Conservation (phyloP, 2,113 vertebrate genomes). For the Hyperopisus bebe region DNA sequence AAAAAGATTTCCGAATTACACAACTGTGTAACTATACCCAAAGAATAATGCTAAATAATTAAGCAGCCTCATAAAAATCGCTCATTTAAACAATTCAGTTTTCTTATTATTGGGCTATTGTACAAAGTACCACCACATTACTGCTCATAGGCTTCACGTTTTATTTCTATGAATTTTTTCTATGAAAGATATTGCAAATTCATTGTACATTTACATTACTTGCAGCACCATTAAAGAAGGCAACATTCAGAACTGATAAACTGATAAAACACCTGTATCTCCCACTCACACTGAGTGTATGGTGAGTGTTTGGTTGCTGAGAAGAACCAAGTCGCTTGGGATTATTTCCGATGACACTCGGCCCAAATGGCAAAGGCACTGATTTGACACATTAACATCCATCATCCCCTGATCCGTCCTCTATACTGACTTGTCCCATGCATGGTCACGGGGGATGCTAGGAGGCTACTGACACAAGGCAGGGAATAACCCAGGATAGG, state of each 20-base stretch:
- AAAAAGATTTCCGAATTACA: neutral
- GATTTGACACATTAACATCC: neutral
- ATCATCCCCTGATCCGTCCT: neutral
- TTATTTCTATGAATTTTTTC: neutral
- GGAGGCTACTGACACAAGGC: neutral
- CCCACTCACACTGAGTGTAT: neutral
- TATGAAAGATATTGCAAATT: neutral
- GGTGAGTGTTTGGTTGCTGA: neutral
- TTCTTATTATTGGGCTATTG: neutral
- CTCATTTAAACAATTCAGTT: neutral
- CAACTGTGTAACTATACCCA: neutral
- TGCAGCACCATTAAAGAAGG: neutral
- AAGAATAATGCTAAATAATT: neutral
- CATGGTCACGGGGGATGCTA: neutral
- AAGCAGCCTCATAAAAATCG: neutral
- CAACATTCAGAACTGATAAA: neutral
- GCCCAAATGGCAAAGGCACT: neutral
- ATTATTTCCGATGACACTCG: neutral
- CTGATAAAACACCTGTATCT: too few relatives aligned
- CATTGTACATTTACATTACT: neutral
- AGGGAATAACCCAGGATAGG: neutral
- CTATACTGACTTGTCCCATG: neutral
- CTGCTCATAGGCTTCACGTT: neutral
- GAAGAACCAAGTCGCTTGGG: neutral
- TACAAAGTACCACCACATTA: neutral